Conservation (phyloP, 2,797 vertebrate species). For the Babyrousa celebensis region DNA sequence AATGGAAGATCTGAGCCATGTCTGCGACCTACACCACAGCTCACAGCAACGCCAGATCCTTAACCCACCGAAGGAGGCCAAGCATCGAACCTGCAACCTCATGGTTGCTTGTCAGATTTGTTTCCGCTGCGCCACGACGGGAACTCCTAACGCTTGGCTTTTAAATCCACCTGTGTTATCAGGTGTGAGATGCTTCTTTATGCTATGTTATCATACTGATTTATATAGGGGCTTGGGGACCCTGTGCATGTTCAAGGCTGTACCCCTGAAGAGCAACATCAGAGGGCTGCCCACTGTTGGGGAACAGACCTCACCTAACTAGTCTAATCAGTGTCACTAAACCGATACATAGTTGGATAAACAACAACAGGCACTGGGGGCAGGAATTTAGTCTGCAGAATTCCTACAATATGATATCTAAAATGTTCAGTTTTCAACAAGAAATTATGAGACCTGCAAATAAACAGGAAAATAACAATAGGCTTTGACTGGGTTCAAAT, state of each 20-base stretch:
- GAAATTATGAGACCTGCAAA: background rate
- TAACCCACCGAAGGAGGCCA: too few species aligned
- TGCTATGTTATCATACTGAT: background rate
- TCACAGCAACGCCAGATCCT: too few species aligned
- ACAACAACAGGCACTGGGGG: background rate
- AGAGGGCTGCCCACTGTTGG: fast-evolving
- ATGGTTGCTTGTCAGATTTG: too few species aligned
- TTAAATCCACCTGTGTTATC: background rate
- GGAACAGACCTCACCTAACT: background rate
- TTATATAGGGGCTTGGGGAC: background rate
- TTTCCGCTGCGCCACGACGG: too few species aligned
- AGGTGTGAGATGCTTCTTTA: background rate
- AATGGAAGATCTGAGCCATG: too few species aligned
- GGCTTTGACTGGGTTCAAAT: background rate
- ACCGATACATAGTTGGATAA: background rate
- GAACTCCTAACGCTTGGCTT: background rate
- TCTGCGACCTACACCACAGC: too few species aligned
- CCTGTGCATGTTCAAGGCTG: background rate
- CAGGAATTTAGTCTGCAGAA: background rate
- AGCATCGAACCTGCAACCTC: too few species aligned
- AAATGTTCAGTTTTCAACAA: background rate
- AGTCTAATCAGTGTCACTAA: too few species aligned
- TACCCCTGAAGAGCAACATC: background rate
- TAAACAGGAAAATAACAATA: background rate
- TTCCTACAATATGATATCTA: too few species aligned